Base-by-base conservation (phyloP, 2,797 vertebrate species). In the Adrianichthys oophorus region DNA sequence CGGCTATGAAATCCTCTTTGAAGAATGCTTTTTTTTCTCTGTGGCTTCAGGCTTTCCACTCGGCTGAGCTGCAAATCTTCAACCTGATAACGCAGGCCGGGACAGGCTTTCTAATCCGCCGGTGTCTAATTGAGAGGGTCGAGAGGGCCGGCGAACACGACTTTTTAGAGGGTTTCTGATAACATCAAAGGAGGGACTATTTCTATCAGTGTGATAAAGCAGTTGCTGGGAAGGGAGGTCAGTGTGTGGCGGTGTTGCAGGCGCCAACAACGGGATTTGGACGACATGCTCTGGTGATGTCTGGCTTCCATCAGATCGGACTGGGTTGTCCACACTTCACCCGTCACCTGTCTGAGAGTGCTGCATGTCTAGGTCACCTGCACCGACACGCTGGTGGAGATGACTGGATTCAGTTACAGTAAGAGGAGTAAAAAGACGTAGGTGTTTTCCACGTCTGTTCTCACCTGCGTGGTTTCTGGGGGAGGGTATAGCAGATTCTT, bases 131-230 rank as follows among this genome's bases (percentile, higher is more conserved):
- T 79, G 58, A 59, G 48, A 70, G 48, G 47, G 52, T 75, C 54
- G 62, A 48, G 62, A 62, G 63, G 72, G 40, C 59, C 69, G 62
- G 80, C 64, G 49, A 32, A 47, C 65, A 70, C 71, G 61, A 66
- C 78, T 79, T 82, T 82, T 78, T 45, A 71, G 59, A 69, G 50
- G 5, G 59, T 59, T 41, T 37, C 43, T 4, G 72, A 84, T 81
- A 85, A 89, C 82, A 89, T 92, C 88, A 91, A 92, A 91, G 85
- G 67, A 15, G 16, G 29, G 68, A 84, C 74, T 86, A 79, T 89
- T 90, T 90, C 83, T 82, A 89, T 87, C 73, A 43, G 58, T 26
- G 19, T 1, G 76, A 91, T 90, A 85, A 63, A 56, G 26, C 50
- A 76, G 73, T 74, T 71, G 74, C 64, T 37, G 60, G 56, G 59